phyloP scores from a whole-genome alignment of 1,140 invertebrate species.

The Leucophenga varia region DNA sequence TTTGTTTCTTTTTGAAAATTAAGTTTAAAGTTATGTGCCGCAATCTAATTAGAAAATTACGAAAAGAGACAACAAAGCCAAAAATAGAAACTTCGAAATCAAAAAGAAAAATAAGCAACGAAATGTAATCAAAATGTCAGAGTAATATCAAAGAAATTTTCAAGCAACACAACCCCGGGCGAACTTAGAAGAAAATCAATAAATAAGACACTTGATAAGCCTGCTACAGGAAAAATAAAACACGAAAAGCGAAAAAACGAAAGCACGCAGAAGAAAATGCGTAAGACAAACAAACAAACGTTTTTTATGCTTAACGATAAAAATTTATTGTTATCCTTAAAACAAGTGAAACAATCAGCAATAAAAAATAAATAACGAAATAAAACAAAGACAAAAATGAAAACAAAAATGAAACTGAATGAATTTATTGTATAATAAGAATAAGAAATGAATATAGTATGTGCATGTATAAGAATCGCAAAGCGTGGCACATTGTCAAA shows the following conservation, averaged over 20 bases:
- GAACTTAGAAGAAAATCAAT: constrained; percentile 40
- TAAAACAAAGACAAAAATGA: too few relatives aligned
- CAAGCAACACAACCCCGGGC: background rate
- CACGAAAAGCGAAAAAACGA: constrained; percentile 18
- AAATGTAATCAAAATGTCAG: constrained; percentile 30
- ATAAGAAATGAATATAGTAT: too few relatives aligned
- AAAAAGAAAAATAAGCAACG: too few relatives aligned
- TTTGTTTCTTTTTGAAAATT: constrained; percentile 2
- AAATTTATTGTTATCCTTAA: constrained; percentile 49
- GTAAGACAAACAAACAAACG: constrained; percentile 21
- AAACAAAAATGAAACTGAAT: too few relatives aligned
- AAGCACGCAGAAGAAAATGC: background rate
- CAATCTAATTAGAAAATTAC: constrained; percentile 37
- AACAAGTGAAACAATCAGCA: constrained; percentile 48
- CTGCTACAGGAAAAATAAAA: constrained; percentile 4
- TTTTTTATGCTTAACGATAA: constrained; percentile 30
- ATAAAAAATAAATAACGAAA: constrained; percentile 32
- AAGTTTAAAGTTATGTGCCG: constrained; percentile 27
- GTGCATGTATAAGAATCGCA: too few relatives aligned
- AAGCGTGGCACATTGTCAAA: too few relatives aligned
- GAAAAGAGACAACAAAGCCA: constrained; percentile 2
- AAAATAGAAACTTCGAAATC: too few relatives aligned
- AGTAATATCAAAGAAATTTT: constrained; percentile 4
- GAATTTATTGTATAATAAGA: too few relatives aligned
- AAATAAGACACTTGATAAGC: constrained; percentile 19